Conservation (phyloP, 64 coral and sea anemone species). For the Dendrophyllia cribrosa region DNA sequence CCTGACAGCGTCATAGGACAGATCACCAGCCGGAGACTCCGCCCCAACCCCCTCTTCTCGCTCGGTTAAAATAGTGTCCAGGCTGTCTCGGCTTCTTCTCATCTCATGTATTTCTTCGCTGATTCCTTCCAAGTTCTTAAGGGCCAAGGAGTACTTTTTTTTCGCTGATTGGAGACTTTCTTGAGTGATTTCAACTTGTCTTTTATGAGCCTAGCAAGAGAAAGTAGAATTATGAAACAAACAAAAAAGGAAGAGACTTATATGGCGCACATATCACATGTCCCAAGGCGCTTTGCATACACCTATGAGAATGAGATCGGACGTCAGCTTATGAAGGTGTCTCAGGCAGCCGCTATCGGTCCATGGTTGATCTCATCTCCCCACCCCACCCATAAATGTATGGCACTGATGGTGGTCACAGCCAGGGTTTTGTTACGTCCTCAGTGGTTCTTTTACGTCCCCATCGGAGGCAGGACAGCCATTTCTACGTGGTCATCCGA, state of each 20-base stretch:
- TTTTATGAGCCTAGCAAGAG: constrained; percentile 74
- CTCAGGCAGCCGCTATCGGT: too few species aligned
- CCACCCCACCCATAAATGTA: too few species aligned
- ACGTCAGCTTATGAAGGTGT: too few species aligned
- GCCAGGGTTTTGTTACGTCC: too few species aligned
- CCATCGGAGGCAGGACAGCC: too few species aligned
- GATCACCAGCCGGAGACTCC: constrained; percentile 55
- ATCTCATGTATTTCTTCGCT: constrained; percentile 96
- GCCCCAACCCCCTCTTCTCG: constrained; percentile 91
- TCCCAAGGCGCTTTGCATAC: too few species aligned
- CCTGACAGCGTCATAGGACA: constrained; percentile 7
- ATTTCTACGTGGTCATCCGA: too few species aligned
- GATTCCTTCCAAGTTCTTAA: constrained; percentile 93
- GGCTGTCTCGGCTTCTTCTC: constrained; percentile 73
- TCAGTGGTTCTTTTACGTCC: too few species aligned
- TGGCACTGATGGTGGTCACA: too few species aligned
- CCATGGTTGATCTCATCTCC: too few species aligned
- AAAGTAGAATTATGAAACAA: neutral
- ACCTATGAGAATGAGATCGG: too few species aligned
- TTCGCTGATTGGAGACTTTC: constrained; percentile 65
- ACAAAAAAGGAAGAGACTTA: neutral
- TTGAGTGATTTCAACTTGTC: constrained; percentile 68
- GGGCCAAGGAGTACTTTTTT: constrained; percentile 67
- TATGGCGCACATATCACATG: too few species aligned
- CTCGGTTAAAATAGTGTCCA: constrained; percentile 60